Conservation (phyloP, 2,113 vertebrate species). For the Boleophthalmus pectinirostris region DNA sequence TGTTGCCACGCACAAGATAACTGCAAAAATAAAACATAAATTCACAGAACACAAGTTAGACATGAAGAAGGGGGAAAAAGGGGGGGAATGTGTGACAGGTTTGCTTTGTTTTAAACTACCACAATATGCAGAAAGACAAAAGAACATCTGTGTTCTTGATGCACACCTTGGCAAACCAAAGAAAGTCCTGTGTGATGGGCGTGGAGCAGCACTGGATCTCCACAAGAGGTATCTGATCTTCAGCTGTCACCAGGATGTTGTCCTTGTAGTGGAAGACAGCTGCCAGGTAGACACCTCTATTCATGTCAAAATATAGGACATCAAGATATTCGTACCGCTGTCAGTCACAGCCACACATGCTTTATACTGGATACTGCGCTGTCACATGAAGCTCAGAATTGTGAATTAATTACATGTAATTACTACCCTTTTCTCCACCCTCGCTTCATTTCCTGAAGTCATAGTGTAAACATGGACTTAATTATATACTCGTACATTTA, state of each 20-base stretch:
- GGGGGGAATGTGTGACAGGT: neutral
- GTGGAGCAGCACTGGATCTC: constrained; percentile 81
- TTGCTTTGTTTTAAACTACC: neutral
- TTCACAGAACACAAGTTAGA: neutral
- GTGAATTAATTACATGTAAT: neutral
- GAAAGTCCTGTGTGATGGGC: constrained; percentile 75
- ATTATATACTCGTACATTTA: too few relatives aligned
- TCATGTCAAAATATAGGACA: constrained; percentile 5
- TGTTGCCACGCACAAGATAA: constrained; percentile 80
- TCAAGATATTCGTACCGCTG: neutral
- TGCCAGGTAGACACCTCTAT: constrained; percentile 78
- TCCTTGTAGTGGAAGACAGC: constrained; percentile 79
- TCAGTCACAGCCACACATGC: neutral
- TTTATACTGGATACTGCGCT: neutral
- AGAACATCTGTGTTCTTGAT: neutral
- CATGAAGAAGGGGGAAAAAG: neutral
- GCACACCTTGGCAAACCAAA: constrained; percentile 79
- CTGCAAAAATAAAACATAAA: constrained; percentile 38
- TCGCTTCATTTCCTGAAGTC: too few relatives aligned
- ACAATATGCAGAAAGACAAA: neutral
- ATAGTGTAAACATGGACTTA: too few relatives aligned
- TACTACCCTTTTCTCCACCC: neutral
- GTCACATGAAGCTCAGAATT: neutral
- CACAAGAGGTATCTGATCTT: constrained; percentile 78
- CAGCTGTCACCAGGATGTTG: constrained; percentile 76